Conservation (phyloP, 2,113 vertebrate genomes). For the Origma solitaria region DNA sequence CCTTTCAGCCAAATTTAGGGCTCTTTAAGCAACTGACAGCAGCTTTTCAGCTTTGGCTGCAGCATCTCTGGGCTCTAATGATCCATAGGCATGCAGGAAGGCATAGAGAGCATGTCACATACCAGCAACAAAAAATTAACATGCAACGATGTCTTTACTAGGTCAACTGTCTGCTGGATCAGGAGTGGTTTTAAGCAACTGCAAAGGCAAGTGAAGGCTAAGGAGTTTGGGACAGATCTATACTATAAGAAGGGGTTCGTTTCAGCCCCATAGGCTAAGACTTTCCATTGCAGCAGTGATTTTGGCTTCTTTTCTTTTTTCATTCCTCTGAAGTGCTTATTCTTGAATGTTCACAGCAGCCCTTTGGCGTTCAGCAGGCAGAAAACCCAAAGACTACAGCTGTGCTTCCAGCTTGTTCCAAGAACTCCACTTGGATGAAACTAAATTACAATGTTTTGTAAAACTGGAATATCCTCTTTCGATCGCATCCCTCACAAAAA, state of each 20-base stretch:
- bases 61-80: background rate
- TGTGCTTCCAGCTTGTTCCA: constrained; percentile 33
- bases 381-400: constrained; percentile 44
- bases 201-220: background rate
- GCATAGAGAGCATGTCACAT: background rate
- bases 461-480: constrained; percentile 34
- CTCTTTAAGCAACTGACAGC: background rate
- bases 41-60: background rate
- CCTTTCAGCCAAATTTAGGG: background rate
- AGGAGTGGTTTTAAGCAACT: background rate
- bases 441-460: constrained; percentile 24
- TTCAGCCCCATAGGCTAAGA: background rate
- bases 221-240: background rate
- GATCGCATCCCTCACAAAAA: background rate
- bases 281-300: background rate
- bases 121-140: background rate
- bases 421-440: background rate
- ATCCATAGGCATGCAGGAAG: background rate
- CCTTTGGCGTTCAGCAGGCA: background rate
- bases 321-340: background rate
- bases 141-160: background rate
- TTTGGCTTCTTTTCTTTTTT: background rate
- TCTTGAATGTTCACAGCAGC: background rate
- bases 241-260: background rate
- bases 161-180: background rate